Percentiles rank a stretch among this genome's conserved stretches.
Conservation (phyloP, 2,797 vertebrate genomes). For the Sebastes alutus region DNA sequence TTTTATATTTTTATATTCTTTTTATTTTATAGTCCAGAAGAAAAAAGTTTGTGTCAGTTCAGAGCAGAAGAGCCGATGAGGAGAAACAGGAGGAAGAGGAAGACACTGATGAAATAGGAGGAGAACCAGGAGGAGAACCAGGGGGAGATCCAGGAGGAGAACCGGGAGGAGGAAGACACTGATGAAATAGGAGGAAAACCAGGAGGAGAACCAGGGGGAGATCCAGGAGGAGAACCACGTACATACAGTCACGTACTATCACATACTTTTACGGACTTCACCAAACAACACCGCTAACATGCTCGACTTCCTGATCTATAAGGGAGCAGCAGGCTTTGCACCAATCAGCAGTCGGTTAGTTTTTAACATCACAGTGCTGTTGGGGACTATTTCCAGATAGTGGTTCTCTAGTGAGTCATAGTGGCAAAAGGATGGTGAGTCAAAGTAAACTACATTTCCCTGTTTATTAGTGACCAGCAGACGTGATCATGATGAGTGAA, state of each 20-base stretch:
- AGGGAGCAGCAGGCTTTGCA: no score
- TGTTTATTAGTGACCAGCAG: background rate
- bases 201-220: background rate
- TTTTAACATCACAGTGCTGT: no score
- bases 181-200: no score
- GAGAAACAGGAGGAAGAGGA: background rate
- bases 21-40: background rate
- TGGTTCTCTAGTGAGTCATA: background rate
- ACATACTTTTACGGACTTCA: no score
- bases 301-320: no score
- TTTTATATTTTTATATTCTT: background rate
- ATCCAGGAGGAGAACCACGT: no score
- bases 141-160: no score
- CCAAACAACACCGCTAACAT: no score
- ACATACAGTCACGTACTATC: no score
- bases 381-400: background rate
- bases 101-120: background rate
- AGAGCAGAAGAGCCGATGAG: background rate
- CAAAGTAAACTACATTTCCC: background rate
- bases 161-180: background rate
- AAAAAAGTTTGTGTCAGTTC: conserved; percentile 15
- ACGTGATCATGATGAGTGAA: background rate
- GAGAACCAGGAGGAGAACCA: background rate
- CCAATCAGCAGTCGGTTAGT: no score
- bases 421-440: no score